Percentiles rank a stretch among this genome's conserved stretches.
Conservation (phyloP, 2,113 vertebrate genomes). For the Alligator sinensis region DNA sequence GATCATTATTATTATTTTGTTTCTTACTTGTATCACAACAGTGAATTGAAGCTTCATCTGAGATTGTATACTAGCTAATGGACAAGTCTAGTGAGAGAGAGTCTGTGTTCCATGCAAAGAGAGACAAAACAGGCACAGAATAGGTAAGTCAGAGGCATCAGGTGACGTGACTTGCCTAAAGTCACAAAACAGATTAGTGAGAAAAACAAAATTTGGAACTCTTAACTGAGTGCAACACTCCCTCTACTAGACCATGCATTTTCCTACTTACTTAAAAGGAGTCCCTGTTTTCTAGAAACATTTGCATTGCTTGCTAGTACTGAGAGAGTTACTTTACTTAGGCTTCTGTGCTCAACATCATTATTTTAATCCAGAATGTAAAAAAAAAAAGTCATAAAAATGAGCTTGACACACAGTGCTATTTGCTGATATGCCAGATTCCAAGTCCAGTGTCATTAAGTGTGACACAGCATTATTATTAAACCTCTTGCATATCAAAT, state of each 20-base stretch:
- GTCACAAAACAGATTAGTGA: not conserved
- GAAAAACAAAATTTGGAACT: not conserved
- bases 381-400: not conserved
- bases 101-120: accelerated
- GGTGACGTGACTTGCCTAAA: not conserved
- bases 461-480: constrained; percentile 29
- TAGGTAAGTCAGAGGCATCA: not conserved
- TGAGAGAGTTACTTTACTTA: not conserved
- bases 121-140: not conserved
- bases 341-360: not conserved
- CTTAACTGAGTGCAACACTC: not conserved
- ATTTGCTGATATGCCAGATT: constrained; percentile 38
- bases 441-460: constrained; percentile 47
- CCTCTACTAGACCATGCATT: not conserved
- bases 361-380: not conserved
- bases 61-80: not conserved
- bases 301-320: not conserved
- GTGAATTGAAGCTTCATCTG: not conserved
- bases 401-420: not conserved
- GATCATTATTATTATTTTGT: not conserved
- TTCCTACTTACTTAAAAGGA: not conserved
- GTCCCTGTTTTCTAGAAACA: not conserved
- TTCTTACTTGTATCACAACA: no score
- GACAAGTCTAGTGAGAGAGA: not conserved
- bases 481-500: constrained; percentile 38